Evolutionary conservation across 1,140 invertebrate species (phyloP).

Genomic region (Tetraneura akinire): DNA sequence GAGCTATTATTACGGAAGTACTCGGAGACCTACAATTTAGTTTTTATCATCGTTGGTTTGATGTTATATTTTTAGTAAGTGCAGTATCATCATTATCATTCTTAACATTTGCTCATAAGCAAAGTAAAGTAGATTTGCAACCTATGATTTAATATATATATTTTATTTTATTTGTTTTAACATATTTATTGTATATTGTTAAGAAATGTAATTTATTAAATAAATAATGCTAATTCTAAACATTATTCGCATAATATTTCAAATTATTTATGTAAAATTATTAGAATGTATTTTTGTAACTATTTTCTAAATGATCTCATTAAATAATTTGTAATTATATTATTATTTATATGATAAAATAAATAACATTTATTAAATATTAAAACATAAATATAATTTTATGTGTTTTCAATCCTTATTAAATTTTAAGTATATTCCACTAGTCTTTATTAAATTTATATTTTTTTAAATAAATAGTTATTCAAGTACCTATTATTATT

Average conservation of each 20-base stretch:
- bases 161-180: neutral
- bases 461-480: no score
- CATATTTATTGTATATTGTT: neutral
- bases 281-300: slow-evolving; percentile 15
- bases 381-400: no score
- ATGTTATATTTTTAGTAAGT: slow-evolving; percentile 98
- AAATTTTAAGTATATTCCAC: no score
- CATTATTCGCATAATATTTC: no score
- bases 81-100: slow-evolving; percentile 95
- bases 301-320: slow-evolving; percentile 31
- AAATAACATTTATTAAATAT: no score
- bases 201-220: neutral
- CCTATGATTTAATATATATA: slow-evolving; percentile 21
- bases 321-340: neutral
- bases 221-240: no score
- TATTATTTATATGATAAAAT: no score
- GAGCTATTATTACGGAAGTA: slow-evolving; percentile 96
- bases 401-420: no score
- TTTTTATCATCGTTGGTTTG: slow-evolving; percentile 99
- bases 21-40: slow-evolving; percentile 97
- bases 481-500: no score
- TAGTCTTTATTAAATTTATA: no score
- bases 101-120: slow-evolving; percentile 91
- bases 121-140: slow-evolving; percentile 31
- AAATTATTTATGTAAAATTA: neutral